Base-by-base conservation (phyloP, 1,140 invertebrate species). In the Drosophila fuyamai region DNA sequence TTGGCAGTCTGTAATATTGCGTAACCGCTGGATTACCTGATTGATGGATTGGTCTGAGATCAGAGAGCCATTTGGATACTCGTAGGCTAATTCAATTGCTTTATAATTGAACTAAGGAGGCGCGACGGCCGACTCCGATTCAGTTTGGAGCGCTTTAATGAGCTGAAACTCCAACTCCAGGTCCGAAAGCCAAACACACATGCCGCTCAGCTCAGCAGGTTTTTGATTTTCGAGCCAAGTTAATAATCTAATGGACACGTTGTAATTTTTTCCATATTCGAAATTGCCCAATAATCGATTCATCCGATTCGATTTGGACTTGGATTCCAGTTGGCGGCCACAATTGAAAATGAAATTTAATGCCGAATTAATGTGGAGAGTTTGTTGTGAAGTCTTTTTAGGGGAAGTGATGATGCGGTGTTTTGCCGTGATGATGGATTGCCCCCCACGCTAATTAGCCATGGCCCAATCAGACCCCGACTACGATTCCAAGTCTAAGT, bases 61-160 rank as follows among this genome's bases (percentile, higher is more conserved):
- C 68, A 10, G n/a, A 44, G 54, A 47, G 61, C 27, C 54, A 46
- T 47, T 27, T 35, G 35, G 40, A 70, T 70, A 40, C 43, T 66
- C 60, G 60, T 68, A 68, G 65, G 65, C 75, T 83, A 88, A 88
- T 88, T 88, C 83, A 88, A 88, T 88, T 88, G 83, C 71, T 89
- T 89, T 88, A 89, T 89, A 88, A 88, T 88, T 88, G 84, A 83
- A 83, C 83, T 83, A 88, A 89, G 80, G 63, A 88, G 83, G 71
- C 83, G 76, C 48, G 65, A 81, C 82, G 68, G 55, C 40, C 48
- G 44, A 32, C 59, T 56, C 55, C 50, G 47, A 46, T 23, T 47
- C 36, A 66, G 18, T 76, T 79, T 66, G 57, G 77, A 41, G 53
- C 61, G 60, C 46, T 85, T 86, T 86, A 86, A 86, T 86, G 82